Conservation (phyloP, 2,888 invertebrate species). For the Trypoxylon attenuatum region DNA sequence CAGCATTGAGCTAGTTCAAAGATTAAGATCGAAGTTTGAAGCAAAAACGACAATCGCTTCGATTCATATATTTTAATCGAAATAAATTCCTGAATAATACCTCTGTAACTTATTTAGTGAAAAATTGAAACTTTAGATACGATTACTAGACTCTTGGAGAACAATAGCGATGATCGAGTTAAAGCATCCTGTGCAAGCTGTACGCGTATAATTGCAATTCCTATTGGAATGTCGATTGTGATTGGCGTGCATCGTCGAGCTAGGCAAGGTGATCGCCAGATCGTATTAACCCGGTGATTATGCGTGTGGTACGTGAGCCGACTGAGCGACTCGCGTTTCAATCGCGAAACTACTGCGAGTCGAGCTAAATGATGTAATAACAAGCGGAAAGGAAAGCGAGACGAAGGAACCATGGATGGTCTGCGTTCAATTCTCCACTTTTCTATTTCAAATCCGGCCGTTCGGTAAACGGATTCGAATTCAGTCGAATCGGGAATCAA, state of each 20-base stretch:
- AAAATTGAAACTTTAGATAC: too few species aligned
- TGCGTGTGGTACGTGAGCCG: not conserved
- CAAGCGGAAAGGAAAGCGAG: slow-evolving; percentile 2
- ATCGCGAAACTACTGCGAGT: not conserved
- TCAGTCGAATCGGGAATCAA: too few species aligned
- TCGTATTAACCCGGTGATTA: not conserved
- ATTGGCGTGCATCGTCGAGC: slow-evolving; percentile 1
- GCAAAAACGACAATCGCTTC: too few species aligned
- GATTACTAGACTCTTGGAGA: too few species aligned
- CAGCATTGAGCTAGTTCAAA: not conserved
- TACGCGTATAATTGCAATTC: slow-evolving; percentile 19
- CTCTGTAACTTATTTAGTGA: too few species aligned
- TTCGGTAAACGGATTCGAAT: too few species aligned
- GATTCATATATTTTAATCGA: too few species aligned
- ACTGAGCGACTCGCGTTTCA: not conserved
- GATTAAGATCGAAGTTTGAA: not conserved
- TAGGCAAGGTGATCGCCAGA: slow-evolving; percentile 4
- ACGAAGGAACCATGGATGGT: not conserved
- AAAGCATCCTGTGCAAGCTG: too few species aligned
- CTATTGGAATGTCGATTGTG: slow-evolving; percentile 12
- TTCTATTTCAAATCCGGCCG: too few species aligned
- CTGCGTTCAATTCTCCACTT: too few species aligned
- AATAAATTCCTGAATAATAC: too few species aligned
- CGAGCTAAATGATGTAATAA: not conserved
- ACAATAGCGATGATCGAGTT: too few species aligned